Percentiles rank a stretch among this genome's conserved stretches.
Evolutionary conservation across 2,797 vertebrate genomes (phyloP).

Genomic region (Glyptemys insculpta): DNA sequence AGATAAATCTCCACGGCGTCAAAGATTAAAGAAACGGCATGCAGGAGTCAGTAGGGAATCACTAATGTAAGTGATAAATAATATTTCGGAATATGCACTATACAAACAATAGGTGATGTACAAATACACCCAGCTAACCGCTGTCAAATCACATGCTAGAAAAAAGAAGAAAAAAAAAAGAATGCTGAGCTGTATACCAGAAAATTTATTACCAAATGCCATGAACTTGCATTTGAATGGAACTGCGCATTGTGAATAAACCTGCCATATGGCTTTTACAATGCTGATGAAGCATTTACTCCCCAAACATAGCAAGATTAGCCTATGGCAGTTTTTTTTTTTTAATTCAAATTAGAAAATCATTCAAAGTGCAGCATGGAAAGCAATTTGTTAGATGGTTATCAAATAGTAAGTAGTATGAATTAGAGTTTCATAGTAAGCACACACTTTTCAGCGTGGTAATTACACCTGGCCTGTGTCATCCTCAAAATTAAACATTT

Average conservation of each 20-base stretch:
- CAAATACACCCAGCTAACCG: neutral
- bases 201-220: slow-evolving; percentile 66
- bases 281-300: slow-evolving; percentile 64
- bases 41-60: slow-evolving; percentile 43
- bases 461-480: neutral
- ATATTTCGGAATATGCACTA: slow-evolving; percentile 19
- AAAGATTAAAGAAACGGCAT: slow-evolving; percentile 26
- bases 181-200: slow-evolving; percentile 55
- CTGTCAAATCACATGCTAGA: slow-evolving; percentile 13
- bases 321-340: slow-evolving; percentile 57
- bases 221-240: slow-evolving; percentile 65
- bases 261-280: slow-evolving; percentile 57
- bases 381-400: neutral
- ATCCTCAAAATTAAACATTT: neutral
- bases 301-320: slow-evolving; percentile 67
- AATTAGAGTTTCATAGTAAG: neutral
- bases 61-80: slow-evolving; percentile 47
- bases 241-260: slow-evolving; percentile 74
- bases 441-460: neutral
- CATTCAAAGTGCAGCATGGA: slow-evolving; percentile 27
- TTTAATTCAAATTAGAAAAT: slow-evolving; percentile 58
- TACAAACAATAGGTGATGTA: slow-evolving; percentile 38
- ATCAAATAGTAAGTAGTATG: neutral
- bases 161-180: slow-evolving; percentile 13
- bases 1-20: neutral